Percentiles rank a stretch among this genome's conserved stretches.
phyloP scores from a whole-genome alignment of 2,888 invertebrate species.

The Melanostoma scalare region DNA sequence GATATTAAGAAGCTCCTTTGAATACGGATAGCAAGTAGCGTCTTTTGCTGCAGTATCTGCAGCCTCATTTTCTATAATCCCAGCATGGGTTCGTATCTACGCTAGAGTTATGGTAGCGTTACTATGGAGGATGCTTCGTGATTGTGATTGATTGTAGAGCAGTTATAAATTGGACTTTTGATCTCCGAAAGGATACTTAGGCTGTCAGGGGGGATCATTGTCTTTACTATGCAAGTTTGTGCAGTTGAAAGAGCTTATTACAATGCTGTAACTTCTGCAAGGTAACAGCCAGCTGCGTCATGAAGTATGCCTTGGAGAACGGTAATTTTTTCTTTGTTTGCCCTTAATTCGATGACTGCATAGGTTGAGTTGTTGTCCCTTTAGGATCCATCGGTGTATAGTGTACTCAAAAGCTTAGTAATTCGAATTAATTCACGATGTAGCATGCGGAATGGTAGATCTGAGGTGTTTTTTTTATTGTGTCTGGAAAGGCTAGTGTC shows the following conservation, averaged over 20 bases:
- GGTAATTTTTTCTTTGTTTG: background rate
- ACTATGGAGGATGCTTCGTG: background rate
- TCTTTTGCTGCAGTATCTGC: slow-evolving; percentile 5
- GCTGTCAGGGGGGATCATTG: background rate
- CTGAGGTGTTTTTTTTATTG: background rate
- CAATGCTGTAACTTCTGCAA: background rate
- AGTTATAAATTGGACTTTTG: background rate
- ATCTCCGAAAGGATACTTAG: background rate
- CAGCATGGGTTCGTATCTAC: background rate
- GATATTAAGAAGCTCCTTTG: background rate
- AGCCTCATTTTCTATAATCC: background rate
- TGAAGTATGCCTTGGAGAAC: background rate
- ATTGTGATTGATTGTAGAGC: no score
- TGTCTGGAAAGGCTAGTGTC: no score
- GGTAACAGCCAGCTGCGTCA: background rate
- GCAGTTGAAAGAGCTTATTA: background rate
- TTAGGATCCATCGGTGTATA: background rate
- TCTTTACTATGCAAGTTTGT: background rate
- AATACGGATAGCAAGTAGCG: background rate
- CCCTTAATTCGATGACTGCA: background rate
- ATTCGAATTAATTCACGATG: background rate
- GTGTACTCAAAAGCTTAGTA: background rate
- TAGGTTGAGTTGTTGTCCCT: background rate
- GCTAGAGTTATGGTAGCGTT: background rate
- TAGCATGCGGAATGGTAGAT: background rate